phyloP scores from a whole-genome alignment of 1,140 invertebrate species.

The Cepaea nemoralis region DNA sequence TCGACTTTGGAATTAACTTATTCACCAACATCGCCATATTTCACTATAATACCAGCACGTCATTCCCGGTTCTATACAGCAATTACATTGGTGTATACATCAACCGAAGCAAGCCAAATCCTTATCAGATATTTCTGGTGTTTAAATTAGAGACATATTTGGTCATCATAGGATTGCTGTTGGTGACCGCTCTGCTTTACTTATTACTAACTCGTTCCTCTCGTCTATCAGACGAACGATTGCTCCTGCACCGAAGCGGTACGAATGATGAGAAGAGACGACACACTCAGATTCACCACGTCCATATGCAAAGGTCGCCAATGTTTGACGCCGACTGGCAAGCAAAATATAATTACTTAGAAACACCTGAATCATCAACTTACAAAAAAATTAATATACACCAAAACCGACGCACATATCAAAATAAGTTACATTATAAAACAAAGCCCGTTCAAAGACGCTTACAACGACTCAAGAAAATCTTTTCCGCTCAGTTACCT shows the following conservation, averaged over 20 bases:
- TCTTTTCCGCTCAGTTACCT: too few relatives aligned
- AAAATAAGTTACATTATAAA: too few relatives aligned
- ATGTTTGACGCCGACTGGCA: neutral
- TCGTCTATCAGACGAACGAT: neutral
- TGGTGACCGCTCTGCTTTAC: neutral
- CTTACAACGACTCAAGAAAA: too few relatives aligned
- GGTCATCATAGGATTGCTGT: neutral
- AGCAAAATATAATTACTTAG: neutral
- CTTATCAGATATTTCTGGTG: neutral
- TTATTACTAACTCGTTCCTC: neutral
- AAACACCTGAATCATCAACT: neutral
- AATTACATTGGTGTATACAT: neutral
- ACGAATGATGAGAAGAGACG: too few relatives aligned
- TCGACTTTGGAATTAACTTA: constrained; percentile 4
- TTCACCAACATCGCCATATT: neutral
- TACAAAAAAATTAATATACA: neutral
- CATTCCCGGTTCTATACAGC: neutral
- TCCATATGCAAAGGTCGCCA: neutral
- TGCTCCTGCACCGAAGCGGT: neutral
- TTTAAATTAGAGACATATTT: neutral
- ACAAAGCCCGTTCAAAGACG: too few relatives aligned
- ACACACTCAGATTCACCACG: neutral
- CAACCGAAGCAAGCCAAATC: neutral
- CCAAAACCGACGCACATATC: too few relatives aligned
- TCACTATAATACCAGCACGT: neutral